Evolutionary conservation across 2,797 vertebrate genomes (phyloP).

Genomic region (Salarias fasciatus): DNA sequence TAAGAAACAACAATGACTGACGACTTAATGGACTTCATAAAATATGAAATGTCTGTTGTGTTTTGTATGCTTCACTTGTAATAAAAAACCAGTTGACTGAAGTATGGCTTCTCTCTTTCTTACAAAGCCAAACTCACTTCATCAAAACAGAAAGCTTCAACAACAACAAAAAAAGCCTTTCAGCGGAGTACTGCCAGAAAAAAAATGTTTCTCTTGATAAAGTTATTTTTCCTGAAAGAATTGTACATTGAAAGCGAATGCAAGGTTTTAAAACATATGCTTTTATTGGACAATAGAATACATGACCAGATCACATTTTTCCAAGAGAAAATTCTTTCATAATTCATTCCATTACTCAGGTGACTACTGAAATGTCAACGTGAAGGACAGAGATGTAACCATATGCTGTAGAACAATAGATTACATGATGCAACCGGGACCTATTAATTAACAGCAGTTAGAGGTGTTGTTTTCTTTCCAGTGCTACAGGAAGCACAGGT

Average conservation of each 20-base stretch:
- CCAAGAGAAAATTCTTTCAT: too few relatives aligned
- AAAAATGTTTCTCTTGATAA: background rate
- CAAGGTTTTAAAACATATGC: background rate
- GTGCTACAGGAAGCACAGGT: conserved; percentile 26
- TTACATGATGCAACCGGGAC: conserved; percentile 16
- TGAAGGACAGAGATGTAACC: conserved; percentile 18
- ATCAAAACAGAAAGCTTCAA: background rate
- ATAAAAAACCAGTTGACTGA: conserved; percentile 2
- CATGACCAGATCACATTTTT: too few relatives aligned
- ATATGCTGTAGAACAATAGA: background rate
- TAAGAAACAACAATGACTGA: conserved; percentile 5
- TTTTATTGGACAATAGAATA: background rate
- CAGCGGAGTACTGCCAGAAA: background rate
- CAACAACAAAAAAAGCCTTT: background rate
- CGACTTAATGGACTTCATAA: conserved; percentile 10
- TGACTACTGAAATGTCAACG: background rate
- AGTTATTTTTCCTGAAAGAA: background rate
- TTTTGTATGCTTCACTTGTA: background rate
- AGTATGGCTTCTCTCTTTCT: background rate
- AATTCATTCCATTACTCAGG: too few relatives aligned
- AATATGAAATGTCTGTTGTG: conserved; percentile 23
- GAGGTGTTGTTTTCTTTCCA: conserved; percentile 17
- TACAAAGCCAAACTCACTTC: conserved; percentile 1
- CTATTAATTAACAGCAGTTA: conserved; percentile 15
- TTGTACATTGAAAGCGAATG: background rate